Percentiles rank a stretch among this genome's conserved stretches.
These are phyloP conservation scores for Clinocottus analis DNA, from an alignment of 2,113 vertebrate genomes.

Conservation along the genomic window DNA sequence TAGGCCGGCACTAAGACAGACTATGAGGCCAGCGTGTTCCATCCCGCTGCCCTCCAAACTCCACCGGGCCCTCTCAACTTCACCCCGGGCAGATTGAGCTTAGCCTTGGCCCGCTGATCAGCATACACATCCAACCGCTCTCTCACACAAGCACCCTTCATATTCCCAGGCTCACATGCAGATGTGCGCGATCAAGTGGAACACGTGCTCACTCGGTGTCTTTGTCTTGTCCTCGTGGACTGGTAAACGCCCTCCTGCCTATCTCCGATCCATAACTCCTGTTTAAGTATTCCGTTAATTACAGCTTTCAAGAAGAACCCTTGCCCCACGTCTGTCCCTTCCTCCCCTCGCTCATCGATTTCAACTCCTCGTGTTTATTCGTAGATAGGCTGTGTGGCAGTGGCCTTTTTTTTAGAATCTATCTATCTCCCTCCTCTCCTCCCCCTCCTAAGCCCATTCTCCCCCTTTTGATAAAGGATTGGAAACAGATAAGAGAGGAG, in stretches of 20 bases:
- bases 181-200: slow-evolving; percentile 11
- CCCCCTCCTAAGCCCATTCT: slow-evolving; percentile 36
- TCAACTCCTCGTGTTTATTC: slow-evolving; percentile 49
- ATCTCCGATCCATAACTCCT: slow-evolving; percentile 49
- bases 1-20: slow-evolving; percentile 65
- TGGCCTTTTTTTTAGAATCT: slow-evolving; percentile 55
- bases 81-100: slow-evolving; percentile 59
- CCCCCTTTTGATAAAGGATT: slow-evolving; percentile 67
- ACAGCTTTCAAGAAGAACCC: slow-evolving; percentile 54
- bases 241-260: slow-evolving; percentile 22
- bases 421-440: slow-evolving; percentile 12
- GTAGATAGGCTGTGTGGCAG: slow-evolving; percentile 39
- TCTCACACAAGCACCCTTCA: slow-evolving; percentile 21
- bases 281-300: slow-evolving; percentile 66
- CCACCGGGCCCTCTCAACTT: slow-evolving; percentile 56
- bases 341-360: slow-evolving; percentile 50
- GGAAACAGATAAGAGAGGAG: slow-evolving; percentile 76
- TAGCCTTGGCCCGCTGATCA: slow-evolving; percentile 61
- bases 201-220: slow-evolving; percentile 21
- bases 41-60: slow-evolving; percentile 62
- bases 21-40: slow-evolving; percentile 68
- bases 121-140: slow-evolving; percentile 46
- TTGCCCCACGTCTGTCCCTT: slow-evolving; percentile 40
- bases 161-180: slow-evolving; percentile 23
- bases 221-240: slow-evolving; percentile 38